Evolutionary conservation across 2,797 vertebrate species (phyloP), one percentile per base, ranked within the genome.

Genomic region (Phrynocephalus guinanensis): DNA sequence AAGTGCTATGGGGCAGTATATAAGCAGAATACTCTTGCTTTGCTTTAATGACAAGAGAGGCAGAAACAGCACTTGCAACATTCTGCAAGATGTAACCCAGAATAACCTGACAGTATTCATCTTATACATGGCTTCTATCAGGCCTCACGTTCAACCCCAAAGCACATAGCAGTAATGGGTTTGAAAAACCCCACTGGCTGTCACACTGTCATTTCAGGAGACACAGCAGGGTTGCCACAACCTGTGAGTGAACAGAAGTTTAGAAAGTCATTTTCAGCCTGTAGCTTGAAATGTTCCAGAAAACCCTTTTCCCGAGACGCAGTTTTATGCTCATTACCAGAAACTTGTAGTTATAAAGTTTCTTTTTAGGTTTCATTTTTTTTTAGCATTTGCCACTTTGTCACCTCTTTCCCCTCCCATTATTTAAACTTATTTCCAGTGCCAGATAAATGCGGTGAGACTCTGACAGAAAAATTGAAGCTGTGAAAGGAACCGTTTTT

Each of bases 381-480:
- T 66, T 56, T 8, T 28, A 83, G 85, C 86, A 89, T 91, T 86
- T 86, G 87, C 93, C 91, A 82, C 83, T 85, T 88, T 92, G 86
- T 89, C 90, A 89, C 79, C 30, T 76, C 88, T 93, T 91, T 56
- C 52, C 13, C 13, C 52, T 20, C 20, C 18, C 16, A 93, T 93
- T 94, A 90, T 92, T 92, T 84, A 48, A 79, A 88, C 52, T 8
- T 79, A 33, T 87, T 90, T 90, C 75, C 78, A 85, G 63, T 92
- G 82, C 83, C 88, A 88, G 88, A 88, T 78, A 78, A 92, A 87
- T 84, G 82, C 83, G 20, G 44, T 79, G 75, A 83, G 90, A 80
- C 26, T 80, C 76, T 79, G 30, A 75, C 82, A 88, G 82, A 93
- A 92, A 87, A 88, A 87, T 88, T 78, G 81, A 75, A 87, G 83